Evolutionary conservation across 53 echinoderm and acorn worm genomes (phyloP).

Genomic region (Echinometra lucunter): DNA sequence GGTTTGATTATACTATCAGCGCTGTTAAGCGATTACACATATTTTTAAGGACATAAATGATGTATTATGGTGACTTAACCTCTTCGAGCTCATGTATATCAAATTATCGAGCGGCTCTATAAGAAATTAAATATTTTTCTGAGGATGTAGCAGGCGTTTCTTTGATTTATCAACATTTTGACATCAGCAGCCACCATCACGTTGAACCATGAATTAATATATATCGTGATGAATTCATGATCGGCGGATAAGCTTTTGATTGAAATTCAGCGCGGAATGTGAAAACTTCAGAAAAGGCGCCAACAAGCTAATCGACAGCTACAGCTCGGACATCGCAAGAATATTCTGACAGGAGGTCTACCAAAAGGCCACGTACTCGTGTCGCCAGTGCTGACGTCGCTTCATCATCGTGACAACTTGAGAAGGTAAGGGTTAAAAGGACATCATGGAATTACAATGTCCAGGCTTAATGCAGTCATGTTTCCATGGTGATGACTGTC

Average conservation of each 20-base stretch:
- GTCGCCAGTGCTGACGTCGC: constrained; percentile 3
- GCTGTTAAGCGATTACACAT: not conserved
- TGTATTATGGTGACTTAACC: not conserved
- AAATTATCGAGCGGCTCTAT: not conserved
- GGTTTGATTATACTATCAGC: not conserved
- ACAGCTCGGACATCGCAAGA: not conserved
- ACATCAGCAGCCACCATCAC: not conserved
- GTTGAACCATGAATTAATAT: constrained; percentile 30
- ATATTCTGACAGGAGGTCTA: constrained; percentile 5
- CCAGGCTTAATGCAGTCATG: constrained; percentile 27
- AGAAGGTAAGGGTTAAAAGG: constrained; percentile 44
- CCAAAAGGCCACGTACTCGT: constrained; percentile 32
- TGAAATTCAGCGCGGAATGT: constrained; percentile 42
- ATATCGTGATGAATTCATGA: constrained; percentile 32
- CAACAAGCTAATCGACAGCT: constrained; percentile 4
- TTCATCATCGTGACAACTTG: constrained; percentile 38
- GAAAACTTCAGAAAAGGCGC: constrained; percentile 28
- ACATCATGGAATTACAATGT: constrained; percentile 41
- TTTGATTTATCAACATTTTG: constrained; percentile 33
- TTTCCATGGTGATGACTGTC: constrained; percentile 37
- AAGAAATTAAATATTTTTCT: not conserved
- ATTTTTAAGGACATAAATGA: not conserved
- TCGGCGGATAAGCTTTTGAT: not conserved
- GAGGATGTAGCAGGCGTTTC: not conserved
- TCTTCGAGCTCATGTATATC: not conserved